Conservation (phyloP, 2,113 vertebrate species). For the Mionectes macconnelli region DNA sequence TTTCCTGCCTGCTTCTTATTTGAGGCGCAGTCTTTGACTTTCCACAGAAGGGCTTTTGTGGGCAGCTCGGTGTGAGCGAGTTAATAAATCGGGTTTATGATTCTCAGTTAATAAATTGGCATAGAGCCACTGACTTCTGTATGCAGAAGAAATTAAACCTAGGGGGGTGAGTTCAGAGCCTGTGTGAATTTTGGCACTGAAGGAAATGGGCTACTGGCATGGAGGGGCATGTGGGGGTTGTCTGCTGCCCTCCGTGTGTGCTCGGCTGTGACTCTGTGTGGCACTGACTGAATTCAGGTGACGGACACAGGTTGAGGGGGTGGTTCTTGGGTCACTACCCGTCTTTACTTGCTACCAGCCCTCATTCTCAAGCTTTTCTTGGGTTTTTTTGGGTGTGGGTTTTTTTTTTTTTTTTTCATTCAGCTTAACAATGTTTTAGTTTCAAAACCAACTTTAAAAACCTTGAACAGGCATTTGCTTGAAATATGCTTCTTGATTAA, state of each 20-base stretch:
- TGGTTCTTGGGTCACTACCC: not conserved
- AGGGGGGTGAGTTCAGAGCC: not conserved
- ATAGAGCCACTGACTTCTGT: not conserved
- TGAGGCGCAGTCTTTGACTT: not conserved
- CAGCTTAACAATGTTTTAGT: not conserved
- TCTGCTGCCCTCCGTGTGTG: accelerated
- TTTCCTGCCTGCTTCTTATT: conserved; percentile 15
- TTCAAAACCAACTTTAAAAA: not conserved
- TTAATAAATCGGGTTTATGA: conserved; percentile 50
- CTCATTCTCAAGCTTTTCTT: not conserved
- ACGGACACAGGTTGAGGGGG: not conserved
- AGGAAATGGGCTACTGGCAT: not conserved
- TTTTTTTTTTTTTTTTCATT: not conserved
- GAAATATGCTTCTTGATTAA: not conserved
- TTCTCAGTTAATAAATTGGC: conserved; percentile 35
- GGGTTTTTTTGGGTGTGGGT: not conserved
- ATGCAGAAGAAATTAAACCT: conserved; percentile 1
- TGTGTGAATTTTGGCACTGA: not conserved
- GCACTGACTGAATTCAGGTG: not conserved
- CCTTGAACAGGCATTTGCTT: not conserved
- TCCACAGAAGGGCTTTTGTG: conserved; percentile 6
- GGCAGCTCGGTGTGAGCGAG: not conserved
- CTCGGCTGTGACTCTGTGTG: not conserved
- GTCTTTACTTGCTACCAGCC: not conserved
- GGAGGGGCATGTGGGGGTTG: not conserved